Conservation (phyloP, 1,140 invertebrate genomes). For the Trichomalopsis sarcophagae region DNA sequence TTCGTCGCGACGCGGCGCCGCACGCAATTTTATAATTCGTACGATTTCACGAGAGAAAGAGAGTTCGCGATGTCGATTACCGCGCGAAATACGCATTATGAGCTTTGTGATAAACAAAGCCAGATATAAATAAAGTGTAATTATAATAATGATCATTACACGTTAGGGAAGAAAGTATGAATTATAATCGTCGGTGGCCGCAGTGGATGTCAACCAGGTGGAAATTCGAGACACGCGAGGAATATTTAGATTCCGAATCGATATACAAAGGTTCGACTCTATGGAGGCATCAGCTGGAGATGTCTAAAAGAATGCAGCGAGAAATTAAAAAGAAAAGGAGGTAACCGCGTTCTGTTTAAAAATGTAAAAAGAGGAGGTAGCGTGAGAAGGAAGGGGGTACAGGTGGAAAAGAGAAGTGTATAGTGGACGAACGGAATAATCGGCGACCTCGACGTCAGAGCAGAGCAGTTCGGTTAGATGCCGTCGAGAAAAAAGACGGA, state of each 20-base stretch:
- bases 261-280: background rate
- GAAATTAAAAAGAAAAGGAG: background rate
- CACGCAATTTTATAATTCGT: conserved; percentile 45
- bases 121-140: conserved; percentile 38
- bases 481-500: conserved; percentile 52
- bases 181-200: background rate
- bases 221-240: background rate
- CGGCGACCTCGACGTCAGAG: conserved; percentile 41
- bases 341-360: conserved; percentile 15
- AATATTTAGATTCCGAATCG: background rate
- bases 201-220: background rate
- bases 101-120: conserved; percentile 19
- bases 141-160: conserved; percentile 43
- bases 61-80: conserved; percentile 39
- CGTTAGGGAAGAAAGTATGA: background rate
- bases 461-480: conserved; percentile 35
- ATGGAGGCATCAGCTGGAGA: conserved; percentile 32
- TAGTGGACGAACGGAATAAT: conserved; percentile 45
- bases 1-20: conserved; percentile 9
- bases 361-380: conserved; percentile 42
- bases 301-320: conserved; percentile 21
- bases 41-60: conserved; percentile 12
- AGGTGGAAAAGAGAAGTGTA: conserved; percentile 49
- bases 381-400: conserved; percentile 16
- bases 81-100: conserved; percentile 28